Conservation (phyloP, 2,113 vertebrate genomes). For the Centrocercus urophasianus region DNA sequence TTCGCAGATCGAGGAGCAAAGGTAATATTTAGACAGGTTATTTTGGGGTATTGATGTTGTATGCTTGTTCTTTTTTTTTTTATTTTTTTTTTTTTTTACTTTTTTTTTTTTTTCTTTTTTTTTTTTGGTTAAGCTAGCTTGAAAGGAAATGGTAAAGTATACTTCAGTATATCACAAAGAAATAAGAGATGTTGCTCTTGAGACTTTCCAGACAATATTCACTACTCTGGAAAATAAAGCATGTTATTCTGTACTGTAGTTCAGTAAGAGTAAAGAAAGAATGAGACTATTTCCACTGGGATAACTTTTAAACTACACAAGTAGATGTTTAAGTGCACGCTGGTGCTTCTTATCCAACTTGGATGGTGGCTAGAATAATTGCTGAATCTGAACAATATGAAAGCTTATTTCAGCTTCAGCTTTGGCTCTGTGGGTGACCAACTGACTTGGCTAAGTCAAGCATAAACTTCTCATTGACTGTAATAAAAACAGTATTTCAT, state of each 20-base stretch:
- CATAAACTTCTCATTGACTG: neutral
- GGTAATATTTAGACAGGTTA: neutral
- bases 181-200: neutral
- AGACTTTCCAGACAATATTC: neutral
- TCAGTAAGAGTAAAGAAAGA: neutral
- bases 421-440: neutral
- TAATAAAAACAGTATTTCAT: neutral
- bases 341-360: neutral
- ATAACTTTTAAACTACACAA: neutral
- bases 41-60: neutral
- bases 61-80: neutral
- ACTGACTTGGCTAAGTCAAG: neutral
- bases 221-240: neutral
- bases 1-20: neutral
- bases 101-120: neutral
- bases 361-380: neutral
- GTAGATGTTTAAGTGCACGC: neutral
- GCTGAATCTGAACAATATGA: neutral
- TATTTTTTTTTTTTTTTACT: neutral
- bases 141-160: neutral
- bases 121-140: neutral
- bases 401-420: neutral
- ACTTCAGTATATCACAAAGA: neutral
- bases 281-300: neutral
- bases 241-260: neutral